Evolutionary conservation across 1,140 invertebrate genomes (phyloP).

Genomic region (Phthorimaea operculella): DNA sequence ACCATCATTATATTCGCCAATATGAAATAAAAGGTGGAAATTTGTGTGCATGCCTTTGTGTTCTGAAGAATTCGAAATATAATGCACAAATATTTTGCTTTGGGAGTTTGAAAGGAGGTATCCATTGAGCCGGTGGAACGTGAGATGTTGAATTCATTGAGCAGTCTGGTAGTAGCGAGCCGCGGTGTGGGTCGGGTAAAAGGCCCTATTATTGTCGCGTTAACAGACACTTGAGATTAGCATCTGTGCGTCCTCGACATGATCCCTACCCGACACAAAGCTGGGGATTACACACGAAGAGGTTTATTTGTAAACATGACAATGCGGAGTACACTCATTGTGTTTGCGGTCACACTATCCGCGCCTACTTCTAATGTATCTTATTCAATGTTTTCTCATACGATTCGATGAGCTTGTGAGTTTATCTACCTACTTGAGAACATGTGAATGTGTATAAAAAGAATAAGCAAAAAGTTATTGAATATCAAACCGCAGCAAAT

Average conservation of each 20-base stretch:
- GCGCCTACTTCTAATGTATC: constrained; percentile 45
- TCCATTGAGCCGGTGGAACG: constrained; percentile 38
- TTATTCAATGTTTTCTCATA: constrained; percentile 53
- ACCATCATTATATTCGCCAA: constrained; percentile 1
- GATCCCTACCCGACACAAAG: constrained; percentile 55
- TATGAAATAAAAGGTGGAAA: constrained; percentile 3
- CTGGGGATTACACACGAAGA: constrained; percentile 55
- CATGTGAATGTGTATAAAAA: background rate
- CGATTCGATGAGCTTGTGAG: constrained; percentile 53
- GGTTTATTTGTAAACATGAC: constrained; percentile 67
- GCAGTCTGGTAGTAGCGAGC: constrained; percentile 26
- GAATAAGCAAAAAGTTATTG: background rate
- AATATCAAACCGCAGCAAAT: background rate
- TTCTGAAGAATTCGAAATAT: background rate
- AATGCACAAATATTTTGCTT: constrained; percentile 12
- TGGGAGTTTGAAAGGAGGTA: constrained; percentile 36
- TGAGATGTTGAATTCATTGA: constrained; percentile 45
- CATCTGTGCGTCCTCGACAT: constrained; percentile 56
- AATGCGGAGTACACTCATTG: constrained; percentile 45
- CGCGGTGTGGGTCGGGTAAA: constrained; percentile 50
- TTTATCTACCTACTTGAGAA: constrained; percentile 11
- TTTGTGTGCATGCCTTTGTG: background rate
- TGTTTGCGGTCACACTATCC: constrained; percentile 36
- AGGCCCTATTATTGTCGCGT: constrained; percentile 57
- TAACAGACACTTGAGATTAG: constrained; percentile 67